A percentile compares a stretch with the other conserved stretches of the same genome.
These are phyloP conservation scores for Rhinopomastus cyanomelas DNA, from an alignment of 2,113 vertebrate species.

Conservation along the genomic window DNA sequence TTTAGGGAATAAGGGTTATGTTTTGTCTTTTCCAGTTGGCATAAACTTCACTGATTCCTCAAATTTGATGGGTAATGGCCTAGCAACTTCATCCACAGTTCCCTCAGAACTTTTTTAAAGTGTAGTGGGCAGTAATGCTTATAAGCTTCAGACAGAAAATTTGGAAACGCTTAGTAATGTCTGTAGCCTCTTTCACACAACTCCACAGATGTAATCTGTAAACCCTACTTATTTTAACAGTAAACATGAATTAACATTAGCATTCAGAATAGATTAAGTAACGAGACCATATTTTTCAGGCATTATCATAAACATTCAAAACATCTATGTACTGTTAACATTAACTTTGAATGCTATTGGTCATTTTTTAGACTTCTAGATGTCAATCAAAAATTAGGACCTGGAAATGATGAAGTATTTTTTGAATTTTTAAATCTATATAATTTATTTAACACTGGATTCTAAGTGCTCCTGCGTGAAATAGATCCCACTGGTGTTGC, in stretches of 20 bases:
- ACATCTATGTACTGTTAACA: not conserved
- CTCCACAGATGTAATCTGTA: not conserved
- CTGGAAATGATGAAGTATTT: not conserved
- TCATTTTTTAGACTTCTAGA: not conserved
- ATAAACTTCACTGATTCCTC: too few species aligned
- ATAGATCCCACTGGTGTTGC: not conserved
- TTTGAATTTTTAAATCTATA: not conserved
- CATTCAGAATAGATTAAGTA: conserved; percentile 18
- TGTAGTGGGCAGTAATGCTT: too few species aligned
- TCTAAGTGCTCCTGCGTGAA: not conserved
- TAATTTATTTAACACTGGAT: not conserved
- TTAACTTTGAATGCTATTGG: conserved; percentile 12
- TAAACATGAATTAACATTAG: not conserved
- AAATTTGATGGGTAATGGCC: too few species aligned
- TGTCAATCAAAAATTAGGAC: not conserved
- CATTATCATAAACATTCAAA: conserved; percentile 1
- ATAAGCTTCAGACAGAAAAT: not conserved
- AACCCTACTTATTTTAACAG: not conserved
- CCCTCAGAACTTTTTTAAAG: too few species aligned
- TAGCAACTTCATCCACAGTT: too few species aligned
- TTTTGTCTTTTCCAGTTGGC: too few species aligned
- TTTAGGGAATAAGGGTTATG: too few species aligned
- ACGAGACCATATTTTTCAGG: not conserved
- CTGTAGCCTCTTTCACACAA: not conserved
- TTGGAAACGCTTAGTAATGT: not conserved